phyloP scores from a whole-genome alignment of 2,797 vertebrate species.

The Scomberomorus guttatus region DNA sequence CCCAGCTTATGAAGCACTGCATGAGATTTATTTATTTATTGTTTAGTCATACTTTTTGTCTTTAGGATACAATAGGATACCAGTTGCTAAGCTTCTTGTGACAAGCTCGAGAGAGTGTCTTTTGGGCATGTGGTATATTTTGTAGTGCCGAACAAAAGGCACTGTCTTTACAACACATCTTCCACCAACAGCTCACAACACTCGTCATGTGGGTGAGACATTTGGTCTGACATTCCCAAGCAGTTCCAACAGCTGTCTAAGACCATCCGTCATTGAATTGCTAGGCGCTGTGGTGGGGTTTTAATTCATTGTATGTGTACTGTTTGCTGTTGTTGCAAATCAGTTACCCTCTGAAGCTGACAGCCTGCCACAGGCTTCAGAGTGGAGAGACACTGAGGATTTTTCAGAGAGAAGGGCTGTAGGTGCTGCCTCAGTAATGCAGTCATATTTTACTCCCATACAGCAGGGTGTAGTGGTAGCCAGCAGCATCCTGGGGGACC shows the following conservation, averaged over 20 bases:
- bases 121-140: conserved; percentile 12
- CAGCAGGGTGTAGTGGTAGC: conserved; percentile 36
- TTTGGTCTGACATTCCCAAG: conserved; percentile 52
- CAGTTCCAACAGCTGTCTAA: conserved; percentile 58
- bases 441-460: conserved; percentile 49
- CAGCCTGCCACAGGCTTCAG: conserved; percentile 29
- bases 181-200: conserved; percentile 49
- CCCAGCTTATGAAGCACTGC: neutral
- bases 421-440: conserved; percentile 43
- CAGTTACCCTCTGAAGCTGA: conserved; percentile 35
- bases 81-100: conserved; percentile 16
- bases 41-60: neutral
- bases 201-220: conserved; percentile 42
- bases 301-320: conserved; percentile 40
- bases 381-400: conserved; percentile 8
- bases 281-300: conserved; percentile 8
- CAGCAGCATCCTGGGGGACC: conserved; percentile 54
- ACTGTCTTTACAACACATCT: conserved; percentile 26
- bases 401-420: conserved; percentile 24
- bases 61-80: conserved; percentile 17
- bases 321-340: conserved; percentile 55
- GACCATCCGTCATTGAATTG: conserved; percentile 54
- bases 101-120: conserved; percentile 2
- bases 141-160: conserved; percentile 27
- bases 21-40: neutral